A percentile compares a stretch with the other conserved stretches of the same genome.
Evolutionary conservation across 2,113 vertebrate species (phyloP).

Genomic region (Oxyura jamaicensis): DNA sequence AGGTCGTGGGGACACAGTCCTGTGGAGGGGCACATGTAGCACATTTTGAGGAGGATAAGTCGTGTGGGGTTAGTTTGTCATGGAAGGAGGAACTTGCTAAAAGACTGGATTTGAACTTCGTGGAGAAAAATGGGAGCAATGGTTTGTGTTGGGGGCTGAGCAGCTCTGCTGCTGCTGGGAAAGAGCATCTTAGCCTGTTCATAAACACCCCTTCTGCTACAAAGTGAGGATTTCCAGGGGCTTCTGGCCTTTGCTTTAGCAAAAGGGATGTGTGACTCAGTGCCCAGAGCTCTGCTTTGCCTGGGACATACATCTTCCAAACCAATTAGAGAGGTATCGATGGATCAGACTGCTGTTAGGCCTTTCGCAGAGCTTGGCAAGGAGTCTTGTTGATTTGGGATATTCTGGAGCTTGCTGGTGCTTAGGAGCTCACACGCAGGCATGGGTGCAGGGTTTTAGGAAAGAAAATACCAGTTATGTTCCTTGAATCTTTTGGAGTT

Average conservation of each 20-base stretch:
- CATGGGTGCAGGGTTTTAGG: background rate
- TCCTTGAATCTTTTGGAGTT: background rate
- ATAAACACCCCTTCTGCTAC: background rate
- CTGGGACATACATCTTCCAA: rapidly evolving
- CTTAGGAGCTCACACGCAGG: rapidly evolving
- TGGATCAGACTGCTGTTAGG: background rate
- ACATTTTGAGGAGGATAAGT: background rate
- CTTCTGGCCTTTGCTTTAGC: background rate
- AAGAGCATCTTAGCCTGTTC: background rate
- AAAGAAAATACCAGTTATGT: background rate
- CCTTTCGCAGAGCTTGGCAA: background rate
- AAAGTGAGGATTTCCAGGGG: background rate
- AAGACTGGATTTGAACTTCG: background rate
- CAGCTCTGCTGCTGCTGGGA: background rate
- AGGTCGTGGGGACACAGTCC: rapidly evolving
- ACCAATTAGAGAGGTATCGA: background rate
- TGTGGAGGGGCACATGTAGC: background rate
- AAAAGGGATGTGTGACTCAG: background rate
- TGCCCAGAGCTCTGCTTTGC: background rate
- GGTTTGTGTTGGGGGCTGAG: background rate
- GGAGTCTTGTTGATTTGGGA: background rate
- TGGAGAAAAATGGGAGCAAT: background rate
- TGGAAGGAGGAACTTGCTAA: background rate
- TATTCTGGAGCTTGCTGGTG: background rate
- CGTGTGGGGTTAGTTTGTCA: background rate